Percentiles rank a stretch among this genome's conserved stretches.
Evolutionary conservation across 2,888 invertebrate genomes (phyloP).

Genomic region (Embidobia sp.): DNA sequence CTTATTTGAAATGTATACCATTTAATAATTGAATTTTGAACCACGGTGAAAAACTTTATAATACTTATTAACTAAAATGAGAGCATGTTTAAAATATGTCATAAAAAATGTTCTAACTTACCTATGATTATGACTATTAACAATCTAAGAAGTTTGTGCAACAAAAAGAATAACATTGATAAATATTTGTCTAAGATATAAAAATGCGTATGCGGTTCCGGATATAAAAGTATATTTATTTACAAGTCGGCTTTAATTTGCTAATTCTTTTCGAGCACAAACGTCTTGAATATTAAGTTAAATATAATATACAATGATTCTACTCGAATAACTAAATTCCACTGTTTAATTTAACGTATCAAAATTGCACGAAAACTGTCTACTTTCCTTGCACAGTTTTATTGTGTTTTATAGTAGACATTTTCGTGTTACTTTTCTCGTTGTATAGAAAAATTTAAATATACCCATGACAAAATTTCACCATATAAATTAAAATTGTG

Average conservation of each 20-base stretch:
- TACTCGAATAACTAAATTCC: too few species aligned
- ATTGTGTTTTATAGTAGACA: too few species aligned
- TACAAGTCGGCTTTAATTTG: constrained; percentile 23
- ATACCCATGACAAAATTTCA: too few species aligned
- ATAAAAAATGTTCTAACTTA: constrained; percentile 27
- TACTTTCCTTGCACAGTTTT: too few species aligned
- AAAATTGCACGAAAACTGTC: too few species aligned
- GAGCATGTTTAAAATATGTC: constrained; percentile 23
- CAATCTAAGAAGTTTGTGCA: constrained; percentile 38
- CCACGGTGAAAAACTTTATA: too few species aligned
- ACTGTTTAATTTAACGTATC: too few species aligned
- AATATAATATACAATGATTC: background rate
- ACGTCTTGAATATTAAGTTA: constrained; percentile 15
- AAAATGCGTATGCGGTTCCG: constrained; percentile 30
- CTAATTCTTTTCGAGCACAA: constrained; percentile 35
- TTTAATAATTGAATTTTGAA: too few species aligned
- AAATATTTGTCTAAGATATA: constrained; percentile 30
- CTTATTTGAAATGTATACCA: too few species aligned
- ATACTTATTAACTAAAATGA: constrained; percentile 45
- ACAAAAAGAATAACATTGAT: constrained; percentile 32
- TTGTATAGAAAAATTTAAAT: too few species aligned
- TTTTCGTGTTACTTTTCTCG: too few species aligned
- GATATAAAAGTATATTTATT: constrained; percentile 44
- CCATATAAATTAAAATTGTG: too few species aligned
- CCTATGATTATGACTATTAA: constrained; percentile 37